These are phyloP conservation scores for Frankliniella intonsa DNA, from an alignment of 2,888 invertebrate genomes.

Conservation along the genomic window DNA sequence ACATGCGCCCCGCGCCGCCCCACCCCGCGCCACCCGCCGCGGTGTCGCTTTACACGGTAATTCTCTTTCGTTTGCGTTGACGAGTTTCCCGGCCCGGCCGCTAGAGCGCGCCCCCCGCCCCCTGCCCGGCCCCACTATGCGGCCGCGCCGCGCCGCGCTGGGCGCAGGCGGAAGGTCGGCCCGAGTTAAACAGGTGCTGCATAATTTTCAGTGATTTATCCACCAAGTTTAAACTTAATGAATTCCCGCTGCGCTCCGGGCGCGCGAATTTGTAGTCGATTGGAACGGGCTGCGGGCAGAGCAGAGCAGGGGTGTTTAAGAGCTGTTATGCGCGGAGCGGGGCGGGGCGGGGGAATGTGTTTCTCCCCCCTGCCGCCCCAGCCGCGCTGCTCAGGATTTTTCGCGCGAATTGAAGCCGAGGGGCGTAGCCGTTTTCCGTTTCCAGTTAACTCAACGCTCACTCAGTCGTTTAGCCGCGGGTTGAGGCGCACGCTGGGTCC, in stretches of 20 bases:
- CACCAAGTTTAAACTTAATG: slow-evolving; percentile 2
- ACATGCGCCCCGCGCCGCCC: no score
- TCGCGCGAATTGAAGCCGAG: no score
- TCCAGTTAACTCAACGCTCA: no score
- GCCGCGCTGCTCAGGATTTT: no score
- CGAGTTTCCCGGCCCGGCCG: neutral
- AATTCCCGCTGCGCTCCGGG: neutral
- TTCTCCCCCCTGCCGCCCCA: neutral
- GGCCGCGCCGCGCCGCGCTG: neutral
- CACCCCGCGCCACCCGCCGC: no score
- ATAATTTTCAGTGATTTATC: slow-evolving; percentile 19
- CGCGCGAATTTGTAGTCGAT: neutral
- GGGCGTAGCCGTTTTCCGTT: no score
- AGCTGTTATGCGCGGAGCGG: neutral
- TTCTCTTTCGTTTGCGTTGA: neutral
- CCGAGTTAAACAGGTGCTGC: slow-evolving; percentile 22
- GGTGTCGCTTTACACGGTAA: neutral
- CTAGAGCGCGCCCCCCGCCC: neutral
- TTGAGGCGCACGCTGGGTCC: no score
- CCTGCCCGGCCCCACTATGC: neutral
- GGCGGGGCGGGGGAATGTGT: neutral
- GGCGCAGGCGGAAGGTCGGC: neutral
- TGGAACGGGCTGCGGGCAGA: neutral
- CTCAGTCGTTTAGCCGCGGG: no score
- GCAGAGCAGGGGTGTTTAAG: neutral